phyloP scores from a whole-genome alignment of 2,797 vertebrate genomes.

The Ptychadena robeensis region DNA sequence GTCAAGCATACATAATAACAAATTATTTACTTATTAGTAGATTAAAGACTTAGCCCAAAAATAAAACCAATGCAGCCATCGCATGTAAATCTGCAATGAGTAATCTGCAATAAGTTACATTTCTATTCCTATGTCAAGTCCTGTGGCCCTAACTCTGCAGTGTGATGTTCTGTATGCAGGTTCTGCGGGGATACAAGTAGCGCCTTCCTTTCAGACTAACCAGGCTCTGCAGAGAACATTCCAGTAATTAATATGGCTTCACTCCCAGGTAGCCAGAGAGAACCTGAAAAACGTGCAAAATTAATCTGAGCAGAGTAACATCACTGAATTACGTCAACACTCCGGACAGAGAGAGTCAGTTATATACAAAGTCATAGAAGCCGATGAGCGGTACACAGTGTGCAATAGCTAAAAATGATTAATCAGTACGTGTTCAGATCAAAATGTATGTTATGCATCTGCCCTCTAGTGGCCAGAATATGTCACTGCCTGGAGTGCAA shows the following conservation, averaged over 20 bases:
- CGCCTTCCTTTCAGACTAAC: conserved; percentile 57
- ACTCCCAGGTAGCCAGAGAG: conserved; percentile 42
- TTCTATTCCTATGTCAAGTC: no score
- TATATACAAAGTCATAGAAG: background rate
- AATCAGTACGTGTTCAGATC: no score
- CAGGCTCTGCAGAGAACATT: conserved; percentile 54
- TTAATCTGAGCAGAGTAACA: conserved; percentile 47
- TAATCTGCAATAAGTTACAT: no score
- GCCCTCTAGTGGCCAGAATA: background rate
- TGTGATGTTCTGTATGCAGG: background rate
- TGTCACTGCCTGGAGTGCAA: background rate
- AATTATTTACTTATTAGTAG: no score
- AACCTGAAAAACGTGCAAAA: conserved; percentile 59
- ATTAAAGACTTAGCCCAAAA: no score
- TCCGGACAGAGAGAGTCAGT: conserved; percentile 2
- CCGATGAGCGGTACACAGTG: background rate
- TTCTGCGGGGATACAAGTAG: conserved; percentile 13
- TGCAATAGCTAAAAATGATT: background rate
- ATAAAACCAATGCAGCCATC: no score
- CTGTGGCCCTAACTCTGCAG: no score
- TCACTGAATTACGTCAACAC: conserved; percentile 35
- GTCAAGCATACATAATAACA: no score
- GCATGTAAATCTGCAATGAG: no score
- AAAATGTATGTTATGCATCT: background rate
- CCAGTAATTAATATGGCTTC: conserved; percentile 48